A percentile compares a stretch with the other conserved stretches of the same genome.
These are phyloP conservation scores for Argyra leucocephala DNA, from an alignment of 2,888 invertebrate species.

Conservation along the genomic window DNA sequence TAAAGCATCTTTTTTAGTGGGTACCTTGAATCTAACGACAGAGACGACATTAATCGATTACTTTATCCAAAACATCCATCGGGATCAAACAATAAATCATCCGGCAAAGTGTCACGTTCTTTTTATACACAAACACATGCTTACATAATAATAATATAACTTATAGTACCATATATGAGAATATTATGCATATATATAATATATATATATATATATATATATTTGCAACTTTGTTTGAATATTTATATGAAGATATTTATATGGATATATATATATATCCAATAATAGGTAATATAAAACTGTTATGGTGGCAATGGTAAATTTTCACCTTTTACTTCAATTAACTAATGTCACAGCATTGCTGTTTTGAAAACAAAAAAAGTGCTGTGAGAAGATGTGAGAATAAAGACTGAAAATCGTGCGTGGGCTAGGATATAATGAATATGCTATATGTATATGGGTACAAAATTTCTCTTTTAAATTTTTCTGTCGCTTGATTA, in stretches of 20 bases:
- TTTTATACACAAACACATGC: background rate
- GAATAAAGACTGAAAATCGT: too few species aligned
- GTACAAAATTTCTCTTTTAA: too few species aligned
- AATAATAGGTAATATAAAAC: background rate
- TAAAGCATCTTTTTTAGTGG: background rate
- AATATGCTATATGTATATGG: too few species aligned
- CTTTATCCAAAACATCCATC: background rate
- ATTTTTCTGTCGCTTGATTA: too few species aligned
- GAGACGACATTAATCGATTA: slow-evolving; percentile 4
- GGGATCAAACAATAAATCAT: slow-evolving; percentile 2
- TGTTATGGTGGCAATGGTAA: background rate
- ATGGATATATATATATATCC: background rate
- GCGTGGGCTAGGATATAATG: too few species aligned
- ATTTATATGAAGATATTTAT: background rate
- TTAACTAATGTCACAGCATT: background rate
- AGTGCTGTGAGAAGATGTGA: background rate
- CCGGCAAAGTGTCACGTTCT: background rate
- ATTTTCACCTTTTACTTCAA: background rate
- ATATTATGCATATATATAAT: too few species aligned
- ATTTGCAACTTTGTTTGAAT: background rate
- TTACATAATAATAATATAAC: too few species aligned
- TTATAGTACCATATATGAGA: too few species aligned
- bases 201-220: background rate
- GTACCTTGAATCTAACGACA: background rate
- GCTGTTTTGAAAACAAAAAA: background rate